These are phyloP conservation scores for Cerastis rubricosa DNA, from an alignment of 2,888 invertebrate genomes.

Conservation along the genomic window DNA sequence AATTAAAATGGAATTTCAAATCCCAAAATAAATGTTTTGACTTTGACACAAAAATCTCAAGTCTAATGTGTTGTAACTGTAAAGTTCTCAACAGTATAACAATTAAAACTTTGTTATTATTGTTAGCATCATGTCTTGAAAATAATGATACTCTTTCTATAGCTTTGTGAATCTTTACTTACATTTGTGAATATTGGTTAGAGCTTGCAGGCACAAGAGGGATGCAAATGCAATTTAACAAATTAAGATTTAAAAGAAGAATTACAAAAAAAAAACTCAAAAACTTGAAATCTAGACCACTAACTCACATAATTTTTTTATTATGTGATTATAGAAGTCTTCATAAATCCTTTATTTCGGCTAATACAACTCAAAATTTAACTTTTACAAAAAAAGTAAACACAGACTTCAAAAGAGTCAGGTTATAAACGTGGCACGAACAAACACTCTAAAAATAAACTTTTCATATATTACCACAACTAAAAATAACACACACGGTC, in stretches of 20 bases:
- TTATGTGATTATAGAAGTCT: background rate
- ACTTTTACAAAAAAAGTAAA: constrained; percentile 31
- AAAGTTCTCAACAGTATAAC: constrained; percentile 24
- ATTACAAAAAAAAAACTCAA: too few relatives aligned
- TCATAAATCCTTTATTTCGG: background rate
- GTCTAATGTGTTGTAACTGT: constrained; percentile 10
- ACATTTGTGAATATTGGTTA: background rate
- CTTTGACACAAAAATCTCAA: constrained; percentile 46
- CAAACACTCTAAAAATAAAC: constrained; percentile 50
- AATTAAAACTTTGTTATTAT: constrained; percentile 6
- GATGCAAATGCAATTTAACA: too few relatives aligned
- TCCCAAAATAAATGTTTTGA: constrained; percentile 26
- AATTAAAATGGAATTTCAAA: background rate
- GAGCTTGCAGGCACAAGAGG: background rate
- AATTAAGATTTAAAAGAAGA: background rate
- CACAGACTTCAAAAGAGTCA: constrained; percentile 16
- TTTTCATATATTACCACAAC: constrained; percentile 40
- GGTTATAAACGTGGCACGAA: constrained; percentile 28
- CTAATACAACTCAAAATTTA: background rate
- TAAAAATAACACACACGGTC: constrained; percentile 50
- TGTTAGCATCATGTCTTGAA: background rate
- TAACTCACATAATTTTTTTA: background rate
- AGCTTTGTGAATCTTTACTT: too few relatives aligned
- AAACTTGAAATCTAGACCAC: background rate
- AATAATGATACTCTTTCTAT: background rate